Base-by-base conservation (phyloP, 2,113 vertebrate genomes). In the Thinocorus orbignyianus region DNA sequence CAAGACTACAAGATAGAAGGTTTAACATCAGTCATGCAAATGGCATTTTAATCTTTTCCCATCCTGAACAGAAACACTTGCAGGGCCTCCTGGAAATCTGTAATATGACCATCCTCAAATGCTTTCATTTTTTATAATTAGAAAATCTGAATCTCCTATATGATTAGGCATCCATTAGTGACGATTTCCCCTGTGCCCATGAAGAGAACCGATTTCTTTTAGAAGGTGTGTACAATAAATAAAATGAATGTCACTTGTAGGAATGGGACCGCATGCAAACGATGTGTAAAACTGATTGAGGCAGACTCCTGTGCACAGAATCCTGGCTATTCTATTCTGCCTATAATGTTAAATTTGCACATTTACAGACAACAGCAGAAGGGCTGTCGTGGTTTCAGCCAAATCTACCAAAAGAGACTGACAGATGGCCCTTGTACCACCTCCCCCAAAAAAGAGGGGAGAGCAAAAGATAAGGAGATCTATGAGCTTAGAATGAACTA, bases 41-140 rank as follows among this genome's bases (percentile, higher is more conserved):
- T 73, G 44, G 25, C 52, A 85, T 91, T 95, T 96, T 91, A 88
- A 79, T 92, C 46, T 94, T 88, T 94, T 90, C 77, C 44, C 28
- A 61, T 65, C 54, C 61, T 57, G 37, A 84, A 46, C 44, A 93
- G 61, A 95, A 88, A 81, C 54, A 61, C 54, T 91, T 81, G 41
- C 28, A 41, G 13, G 22, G 8, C 37, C 24, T 88, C 42, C 51
- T 80, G 28, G n/a, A 93, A 93, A 91, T 91, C 14, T 68, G 33
- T 1, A 2, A 49, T 72, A 79, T 22, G 31, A 57, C 46, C 23
- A 69, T 44, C 13, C 41, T 81, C 26, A 68, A 88, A 49, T 76
- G 10, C 7, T 65, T 79, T 78, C 13, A 6, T 58, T 90, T 91
- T 69, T 82, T 26, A 30, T 71, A 33, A 76, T 81, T 87, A 92